Percentiles rank a stretch among this genome's conserved stretches.
Conservation (phyloP, 2,113 vertebrate genomes). For the Cyprinodon brontotheroides region DNA sequence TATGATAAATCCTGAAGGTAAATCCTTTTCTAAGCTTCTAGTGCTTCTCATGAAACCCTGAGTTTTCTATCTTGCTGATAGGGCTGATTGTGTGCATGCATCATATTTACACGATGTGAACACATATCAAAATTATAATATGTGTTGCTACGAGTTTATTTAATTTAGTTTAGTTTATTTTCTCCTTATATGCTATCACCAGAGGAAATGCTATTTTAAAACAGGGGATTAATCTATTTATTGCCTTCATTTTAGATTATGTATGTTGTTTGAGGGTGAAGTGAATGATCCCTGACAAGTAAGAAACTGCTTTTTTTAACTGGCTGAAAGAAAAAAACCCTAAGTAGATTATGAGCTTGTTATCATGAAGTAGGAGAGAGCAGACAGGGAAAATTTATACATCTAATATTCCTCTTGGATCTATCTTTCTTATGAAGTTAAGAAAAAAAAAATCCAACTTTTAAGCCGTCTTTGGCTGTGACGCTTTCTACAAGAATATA, state of each 20-base stretch:
- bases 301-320: slow-evolving; percentile 32
- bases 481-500: slow-evolving; percentile 50
- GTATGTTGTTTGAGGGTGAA: slow-evolving; percentile 28
- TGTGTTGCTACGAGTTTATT: not conserved
- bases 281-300: slow-evolving; percentile 47
- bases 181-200: slow-evolving; percentile 6
- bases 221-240: slow-evolving; percentile 20
- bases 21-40: slow-evolving; percentile 54
- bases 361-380: slow-evolving; percentile 37
- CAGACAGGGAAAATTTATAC: slow-evolving; percentile 42
- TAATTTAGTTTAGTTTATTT: slow-evolving; percentile 26
- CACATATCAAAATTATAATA: slow-evolving; percentile 12
- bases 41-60: slow-evolving; percentile 11
- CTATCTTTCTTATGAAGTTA: slow-evolving; percentile 27
- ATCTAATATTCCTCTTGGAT: slow-evolving; percentile 38
- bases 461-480: slow-evolving; percentile 38
- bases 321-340: slow-evolving; percentile 8
- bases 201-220: slow-evolving; percentile 41
- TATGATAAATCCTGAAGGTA: slow-evolving; percentile 61
- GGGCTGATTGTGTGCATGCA: slow-evolving; percentile 6
- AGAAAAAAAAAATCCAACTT: slow-evolving; percentile 28
- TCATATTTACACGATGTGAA: slow-evolving; percentile 12
- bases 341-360: slow-evolving; percentile 64
- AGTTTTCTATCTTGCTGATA: slow-evolving; percentile 16
- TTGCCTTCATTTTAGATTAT: slow-evolving; percentile 47